Base-by-base conservation (phyloP, 1,140 invertebrate genomes). In the Hyles euphorbiae region DNA sequence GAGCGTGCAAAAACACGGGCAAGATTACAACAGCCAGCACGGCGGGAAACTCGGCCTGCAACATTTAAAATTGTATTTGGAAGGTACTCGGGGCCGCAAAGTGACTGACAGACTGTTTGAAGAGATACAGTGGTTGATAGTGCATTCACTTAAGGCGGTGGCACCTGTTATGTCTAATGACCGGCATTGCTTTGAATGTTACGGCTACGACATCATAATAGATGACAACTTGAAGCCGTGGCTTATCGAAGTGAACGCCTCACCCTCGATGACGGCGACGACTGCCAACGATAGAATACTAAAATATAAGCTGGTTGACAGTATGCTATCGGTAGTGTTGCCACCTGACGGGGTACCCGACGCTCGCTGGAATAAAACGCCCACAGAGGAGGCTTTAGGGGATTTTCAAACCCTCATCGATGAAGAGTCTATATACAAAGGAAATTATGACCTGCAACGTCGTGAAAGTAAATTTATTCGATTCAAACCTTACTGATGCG, bases 281-380 rank as follows among this genome's bases (percentile, higher is more conserved):
- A 99, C 97, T 0, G 95, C 95, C 0, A 98, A 97, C 80, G 98
- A 99, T 85, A 91, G 97, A 65, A 98, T 98, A 67, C 91, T 99
- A 58, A 99, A 99, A 78, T 96, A 97, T 75, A 98, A 97, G 89
- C 87, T 99, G 3, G 96, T 99, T 56, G 96, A 97, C 72, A 98
- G 98, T 87, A 95, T 98, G 53, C 89, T 98, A 53, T 96, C 96
- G 34, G 94, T 98, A 54, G 95, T 98, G 2, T 80, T 98, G 36
- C 96, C 97, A 1, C 94, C 96, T 0, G 95, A 95, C 74, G 96
- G 97, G 50, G 90, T 96, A 9, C 96, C 97, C 34, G 96, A 98
- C 86, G 95, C 96, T 1, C 92, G 94, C 66, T 98, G 96, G 96
- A 97, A 95, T 75, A 98, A 97, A 89, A 92, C 93, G 44, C 95